Percentiles rank a stretch among this genome's conserved stretches.
Conservation (phyloP, 30 jellyfish, hydroid and myxozoan species). For the Aurelia coerulea region DNA sequence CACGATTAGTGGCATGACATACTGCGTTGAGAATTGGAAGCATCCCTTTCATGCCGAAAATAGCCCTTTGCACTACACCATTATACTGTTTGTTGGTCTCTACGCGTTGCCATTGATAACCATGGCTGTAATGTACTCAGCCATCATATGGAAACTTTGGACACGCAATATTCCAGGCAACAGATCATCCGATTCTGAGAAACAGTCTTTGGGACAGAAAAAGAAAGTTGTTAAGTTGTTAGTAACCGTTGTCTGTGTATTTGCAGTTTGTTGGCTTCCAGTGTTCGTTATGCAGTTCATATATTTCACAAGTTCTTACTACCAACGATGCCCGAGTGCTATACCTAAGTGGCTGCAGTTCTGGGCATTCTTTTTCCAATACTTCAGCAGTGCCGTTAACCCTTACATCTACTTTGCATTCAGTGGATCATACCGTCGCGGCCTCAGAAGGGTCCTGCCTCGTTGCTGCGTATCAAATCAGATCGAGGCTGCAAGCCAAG, state of each 20-base stretch:
- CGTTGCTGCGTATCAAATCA: no score
- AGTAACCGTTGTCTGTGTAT: constrained; percentile 50
- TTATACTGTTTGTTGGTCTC: constrained; percentile 66
- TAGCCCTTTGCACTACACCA: constrained; percentile 84
- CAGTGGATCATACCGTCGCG: constrained; percentile 75
- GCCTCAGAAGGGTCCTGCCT: constrained; percentile 1
- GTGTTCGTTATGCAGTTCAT: constrained; percentile 75
- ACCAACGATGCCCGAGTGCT: constrained; percentile 53
- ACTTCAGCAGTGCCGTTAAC: constrained; percentile 81
- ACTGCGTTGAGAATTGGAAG: constrained; percentile 79
- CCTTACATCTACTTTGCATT: constrained; percentile 80
- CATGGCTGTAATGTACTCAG: constrained; percentile 69
- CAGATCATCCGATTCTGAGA: constrained; percentile 2
- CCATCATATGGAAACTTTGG: constrained; percentile 74
- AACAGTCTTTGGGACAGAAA: constrained; percentile 28
- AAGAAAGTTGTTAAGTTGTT: constrained; percentile 71
- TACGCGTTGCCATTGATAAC: constrained; percentile 69
- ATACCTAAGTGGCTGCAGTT: constrained; percentile 63
- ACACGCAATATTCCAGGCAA: constrained; percentile 54
- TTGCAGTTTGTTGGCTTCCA: constrained; percentile 91
- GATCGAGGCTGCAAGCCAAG: no score
- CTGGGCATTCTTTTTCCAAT: constrained; percentile 78
- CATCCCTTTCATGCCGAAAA: constrained; percentile 65
- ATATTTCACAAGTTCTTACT: constrained; percentile 59
- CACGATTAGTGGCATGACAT: constrained; percentile 7